Percentiles rank a stretch among this genome's conserved stretches.
Conservation (phyloP, 1,140 invertebrate species). For the Pseudobourletiella spinata region DNA sequence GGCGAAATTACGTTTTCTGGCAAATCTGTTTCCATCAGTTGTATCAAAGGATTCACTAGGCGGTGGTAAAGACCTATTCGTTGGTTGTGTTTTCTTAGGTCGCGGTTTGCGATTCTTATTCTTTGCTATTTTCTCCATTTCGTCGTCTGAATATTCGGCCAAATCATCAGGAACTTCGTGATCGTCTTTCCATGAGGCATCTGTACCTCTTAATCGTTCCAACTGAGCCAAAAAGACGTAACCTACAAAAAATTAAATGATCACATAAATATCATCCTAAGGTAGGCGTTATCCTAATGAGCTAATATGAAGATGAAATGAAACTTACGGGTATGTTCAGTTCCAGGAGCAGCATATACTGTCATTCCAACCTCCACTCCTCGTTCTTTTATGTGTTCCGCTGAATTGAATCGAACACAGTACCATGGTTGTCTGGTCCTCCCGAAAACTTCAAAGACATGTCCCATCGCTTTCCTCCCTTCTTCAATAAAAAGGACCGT, state of each 20-base stretch:
- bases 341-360: conserved; percentile 71
- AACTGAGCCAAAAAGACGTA: conserved; percentile 33
- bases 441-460: conserved; percentile 85
- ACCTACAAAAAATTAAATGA: conserved; percentile 16
- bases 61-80: neutral
- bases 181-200: conserved; percentile 75
- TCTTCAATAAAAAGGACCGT: conserved; percentile 69
- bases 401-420: conserved; percentile 70
- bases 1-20: neutral
- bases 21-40: neutral
- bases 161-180: conserved; percentile 63
- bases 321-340: conserved; percentile 58
- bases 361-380: conserved; percentile 53
- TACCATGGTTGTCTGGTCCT: conserved; percentile 67
- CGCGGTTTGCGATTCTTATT: neutral
- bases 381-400: conserved; percentile 56
- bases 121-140: conserved; percentile 56
- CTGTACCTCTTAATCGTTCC: conserved; percentile 53
- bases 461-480: conserved; percentile 60
- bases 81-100: neutral
- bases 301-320: too few relatives aligned
- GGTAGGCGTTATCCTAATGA: too few relatives aligned
- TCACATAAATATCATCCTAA: too few relatives aligned
- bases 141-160: conserved; percentile 80
- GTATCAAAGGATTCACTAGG: neutral